Evolutionary conservation across 2,888 invertebrate species (phyloP), one percentile per base, ranked within the genome.

Genomic region (Papilio demoleus): DNA sequence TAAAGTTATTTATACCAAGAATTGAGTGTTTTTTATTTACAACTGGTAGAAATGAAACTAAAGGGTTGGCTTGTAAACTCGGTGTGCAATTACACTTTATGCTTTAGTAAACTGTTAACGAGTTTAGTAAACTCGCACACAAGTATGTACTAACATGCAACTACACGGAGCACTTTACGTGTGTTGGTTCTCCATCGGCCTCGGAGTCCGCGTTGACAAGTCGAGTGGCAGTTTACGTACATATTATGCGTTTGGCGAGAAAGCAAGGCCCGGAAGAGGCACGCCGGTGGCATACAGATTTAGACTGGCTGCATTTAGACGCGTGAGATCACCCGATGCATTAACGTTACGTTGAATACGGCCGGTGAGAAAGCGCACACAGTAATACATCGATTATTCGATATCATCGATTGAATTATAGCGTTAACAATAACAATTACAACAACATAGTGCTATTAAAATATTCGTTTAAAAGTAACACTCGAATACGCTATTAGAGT

Each of bases 251-350:
- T 88, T 86, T 84, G 81, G 81, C 85, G 85, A 86, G 88, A 88
- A 89, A 86, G 86, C 85, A 81, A 81, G 83, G 85, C 85, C 86
- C 87, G 88, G 88, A 88, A 88, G 85, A 82, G 81, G 80, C 81
- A 80, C 81, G 77, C 77, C 79, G 81, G 85, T 83, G 79, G 81
- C 81, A 81, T 85, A 88, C 88, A 79, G 83, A 90, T 88, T 89
- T 89, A 90, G 88, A 85, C 79, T 75, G 75, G 84, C 87, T 88
- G 87, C 87, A 88, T 90, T 89, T 89, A 88, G 87, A 86, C 76
- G 81, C 77, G 80, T 90, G 88, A 89, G 86, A 88, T 90, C 89
- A 90, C 78, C 83, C 78, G 79, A 77, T 83, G 83, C 81, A 87
- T 86, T 85, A 79, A 76, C 73, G 74, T 73, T 75, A 72, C 74